These are phyloP conservation scores for Camponotus vicinus DNA, from an alignment of 1,140 invertebrate species.

Conservation along the genomic window DNA sequence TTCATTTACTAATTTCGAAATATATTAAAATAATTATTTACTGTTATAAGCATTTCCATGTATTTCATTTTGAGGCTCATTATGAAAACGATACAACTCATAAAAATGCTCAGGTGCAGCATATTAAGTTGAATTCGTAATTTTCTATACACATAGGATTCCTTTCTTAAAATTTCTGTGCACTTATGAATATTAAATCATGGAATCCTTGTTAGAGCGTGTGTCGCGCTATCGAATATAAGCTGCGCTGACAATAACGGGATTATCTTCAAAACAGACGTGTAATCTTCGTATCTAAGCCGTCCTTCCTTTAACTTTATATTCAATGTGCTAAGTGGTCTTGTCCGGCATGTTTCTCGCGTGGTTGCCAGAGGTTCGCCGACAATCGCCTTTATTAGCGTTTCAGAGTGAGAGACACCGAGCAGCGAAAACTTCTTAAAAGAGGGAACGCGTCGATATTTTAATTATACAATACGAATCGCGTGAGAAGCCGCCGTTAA, in stretches of 20 bases:
- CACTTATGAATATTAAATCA: neutral
- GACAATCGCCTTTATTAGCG: conserved; percentile 60
- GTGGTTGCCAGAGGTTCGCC: conserved; percentile 27
- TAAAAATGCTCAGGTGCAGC: neutral
- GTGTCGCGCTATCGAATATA: neutral
- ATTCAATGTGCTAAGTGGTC: conserved; percentile 62
- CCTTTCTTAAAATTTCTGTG: conserved; percentile 13
- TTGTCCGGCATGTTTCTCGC: conserved; percentile 60
- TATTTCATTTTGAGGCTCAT: neutral
- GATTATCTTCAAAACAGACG: conserved; percentile 40
- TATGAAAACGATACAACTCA: neutral
- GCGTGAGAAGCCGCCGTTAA: conserved; percentile 54
- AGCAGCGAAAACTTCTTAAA: conserved; percentile 30
- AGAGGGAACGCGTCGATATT: conserved; percentile 52
- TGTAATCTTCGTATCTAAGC: conserved; percentile 60
- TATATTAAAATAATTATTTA: neutral
- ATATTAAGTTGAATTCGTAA: neutral
- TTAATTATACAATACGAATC: conserved; percentile 54
- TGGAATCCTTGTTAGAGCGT: neutral
- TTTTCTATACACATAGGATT: conserved; percentile 5
- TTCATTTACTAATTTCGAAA: neutral
- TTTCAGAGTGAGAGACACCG: conserved; percentile 40
- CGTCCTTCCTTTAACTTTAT: conserved; percentile 29
- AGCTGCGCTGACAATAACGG: conserved; percentile 37
- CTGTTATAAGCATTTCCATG: neutral